Percentiles rank a stretch among this genome's conserved stretches.
phyloP scores from a whole-genome alignment of 2,888 invertebrate species.

The Agonum fuliginosum region DNA sequence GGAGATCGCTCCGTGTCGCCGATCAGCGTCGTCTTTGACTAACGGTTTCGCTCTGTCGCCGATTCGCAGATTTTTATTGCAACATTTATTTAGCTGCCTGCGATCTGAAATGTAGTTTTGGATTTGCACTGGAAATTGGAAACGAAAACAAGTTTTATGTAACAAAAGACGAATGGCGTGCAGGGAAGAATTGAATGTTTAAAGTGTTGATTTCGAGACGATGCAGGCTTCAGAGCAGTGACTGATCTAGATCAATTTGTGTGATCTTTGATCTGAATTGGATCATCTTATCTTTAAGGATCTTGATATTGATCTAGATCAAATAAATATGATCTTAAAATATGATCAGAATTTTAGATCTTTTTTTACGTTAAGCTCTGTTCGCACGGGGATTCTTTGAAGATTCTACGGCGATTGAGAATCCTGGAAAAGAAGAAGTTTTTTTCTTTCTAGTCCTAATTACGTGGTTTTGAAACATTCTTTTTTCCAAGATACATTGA shows the following conservation, averaged over 20 bases:
- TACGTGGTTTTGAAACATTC: too few relatives aligned
- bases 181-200: conserved; percentile 6
- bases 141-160: conserved; percentile 55
- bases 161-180: conserved; percentile 45
- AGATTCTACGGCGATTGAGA: too few relatives aligned
- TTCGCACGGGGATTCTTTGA: too few relatives aligned
- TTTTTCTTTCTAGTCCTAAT: too few relatives aligned
- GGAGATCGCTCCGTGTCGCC: conserved; percentile 27
- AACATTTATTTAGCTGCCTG: conserved; percentile 34
- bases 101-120: conserved; percentile 29
- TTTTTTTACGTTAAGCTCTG: too few relatives aligned
- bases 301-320: too few relatives aligned
- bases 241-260: background rate
- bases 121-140: conserved; percentile 49
- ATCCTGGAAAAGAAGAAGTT: too few relatives aligned
- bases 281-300: background rate
- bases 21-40: conserved; percentile 30
- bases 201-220: background rate
- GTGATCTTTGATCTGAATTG: background rate
- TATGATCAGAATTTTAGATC: too few relatives aligned
- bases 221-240: background rate
- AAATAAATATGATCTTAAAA: too few relatives aligned
- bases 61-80: conserved; percentile 47
- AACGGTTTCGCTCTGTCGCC: conserved; percentile 29
- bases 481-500: too few relatives aligned